Percentiles rank a stretch among this genome's conserved stretches.
Evolutionary conservation across 2,797 vertebrate genomes (phyloP).

Genomic region (Macropus fuliginosus): DNA sequence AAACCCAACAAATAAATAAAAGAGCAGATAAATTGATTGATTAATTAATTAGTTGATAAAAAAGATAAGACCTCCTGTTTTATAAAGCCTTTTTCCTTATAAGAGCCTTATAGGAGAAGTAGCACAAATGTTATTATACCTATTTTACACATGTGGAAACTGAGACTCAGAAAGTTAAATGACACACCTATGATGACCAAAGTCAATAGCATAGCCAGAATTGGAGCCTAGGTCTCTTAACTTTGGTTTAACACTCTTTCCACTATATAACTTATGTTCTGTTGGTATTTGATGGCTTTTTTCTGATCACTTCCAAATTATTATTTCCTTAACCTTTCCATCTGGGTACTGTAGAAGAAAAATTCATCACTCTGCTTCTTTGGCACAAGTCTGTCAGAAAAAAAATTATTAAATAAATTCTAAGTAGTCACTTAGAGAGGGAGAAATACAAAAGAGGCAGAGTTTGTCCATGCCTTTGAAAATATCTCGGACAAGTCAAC

Average conservation of each 20-base stretch:
- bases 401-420: not conserved
- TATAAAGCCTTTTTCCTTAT: not conserved
- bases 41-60: too few relatives aligned
- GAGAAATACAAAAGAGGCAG: not conserved
- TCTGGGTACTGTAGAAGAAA: not conserved
- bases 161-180: too few relatives aligned
- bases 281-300: conserved; percentile 42
- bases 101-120: not conserved
- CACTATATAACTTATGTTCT: not conserved
- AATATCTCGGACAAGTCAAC: not conserved
- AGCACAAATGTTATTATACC: not conserved
- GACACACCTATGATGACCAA: not conserved
- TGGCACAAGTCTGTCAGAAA: not conserved
- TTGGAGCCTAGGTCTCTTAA: not conserved
- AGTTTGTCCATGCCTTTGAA: not conserved
- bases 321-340: conserved; percentile 58
- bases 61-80: not conserved
- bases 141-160: not conserved
- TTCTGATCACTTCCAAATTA: conserved; percentile 31
- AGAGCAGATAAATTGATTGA: not conserved
- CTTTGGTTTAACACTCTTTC: not conserved
- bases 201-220: not conserved
- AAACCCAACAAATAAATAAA: not conserved
- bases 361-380: not conserved
- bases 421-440: not conserved